phyloP scores from a whole-genome alignment of 2,113 vertebrate species.

The Gila orcuttii region DNA sequence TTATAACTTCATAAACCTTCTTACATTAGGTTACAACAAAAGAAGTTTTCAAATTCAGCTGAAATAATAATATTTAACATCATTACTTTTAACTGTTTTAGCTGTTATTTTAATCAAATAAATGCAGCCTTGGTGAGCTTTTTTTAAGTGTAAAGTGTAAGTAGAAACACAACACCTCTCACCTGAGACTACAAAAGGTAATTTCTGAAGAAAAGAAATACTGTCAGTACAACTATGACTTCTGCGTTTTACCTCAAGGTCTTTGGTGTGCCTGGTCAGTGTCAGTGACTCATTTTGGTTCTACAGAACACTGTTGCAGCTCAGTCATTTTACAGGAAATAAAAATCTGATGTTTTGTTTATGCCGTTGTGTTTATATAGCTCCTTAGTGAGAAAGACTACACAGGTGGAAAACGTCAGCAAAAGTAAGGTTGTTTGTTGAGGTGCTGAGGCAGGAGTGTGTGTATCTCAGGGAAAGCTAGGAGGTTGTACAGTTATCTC shows the following conservation, averaged over 20 bases:
- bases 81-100: not conserved
- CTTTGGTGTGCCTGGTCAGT: not conserved
- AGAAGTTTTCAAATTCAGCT: no score
- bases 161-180: not conserved
- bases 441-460: conserved; percentile 45
- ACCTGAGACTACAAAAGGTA: not conserved
- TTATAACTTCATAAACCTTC: no score
- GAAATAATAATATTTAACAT: no score
- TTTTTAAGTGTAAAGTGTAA: not conserved
- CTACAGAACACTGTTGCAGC: not conserved
- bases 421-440: conserved; percentile 26
- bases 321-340: not conserved
- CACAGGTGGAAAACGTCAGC: conserved; percentile 47
- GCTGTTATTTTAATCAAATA: not conserved
- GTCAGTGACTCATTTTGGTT: not conserved
- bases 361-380: not conserved
- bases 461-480: conserved; percentile 94
- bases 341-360: not conserved
- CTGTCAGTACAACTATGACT: not conserved
- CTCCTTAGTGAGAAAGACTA: not conserved
- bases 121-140: not conserved
- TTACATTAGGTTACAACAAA: not conserved
- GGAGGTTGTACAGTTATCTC: conserved; percentile 98
- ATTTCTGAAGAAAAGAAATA: not conserved
- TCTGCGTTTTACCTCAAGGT: not conserved